Base-by-base conservation (phyloP, 2,888 invertebrate genomes). In the Hirtodrosophila duncani region DNA sequence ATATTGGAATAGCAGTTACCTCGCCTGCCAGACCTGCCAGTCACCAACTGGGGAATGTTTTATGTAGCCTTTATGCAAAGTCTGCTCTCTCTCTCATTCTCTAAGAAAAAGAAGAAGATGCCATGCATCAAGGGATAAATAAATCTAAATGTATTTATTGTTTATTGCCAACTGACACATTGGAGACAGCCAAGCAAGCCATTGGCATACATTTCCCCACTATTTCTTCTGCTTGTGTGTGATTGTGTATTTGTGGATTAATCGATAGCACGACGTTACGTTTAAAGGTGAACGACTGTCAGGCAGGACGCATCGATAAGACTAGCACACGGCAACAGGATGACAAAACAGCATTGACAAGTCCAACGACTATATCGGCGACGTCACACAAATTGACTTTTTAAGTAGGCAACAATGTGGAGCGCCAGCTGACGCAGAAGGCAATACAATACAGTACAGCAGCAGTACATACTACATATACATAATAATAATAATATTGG, bases 181-280 rank as follows among this genome's bases (percentile, higher is more conserved):
- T 17, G 31, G 3, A 29, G 18, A 26, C 30, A 38, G 7, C 23
- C 36, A 27, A 14, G 18, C 30, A 43, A 31, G 46, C 24, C 63
- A 69, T 55, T 75, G 68, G 49, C 66, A 50, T 51, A 70, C 20
- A 27, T 26, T 36, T 21, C 33, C 36, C 6, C 45, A 36, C 37
- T 43, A 9, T 36, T 7, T 29, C 3, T 30, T 4, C 11, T 20
- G 14, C 39, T 13, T 45, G 42, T 29, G 27, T 49, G 37, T 38
- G 23, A 24, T 5, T 45, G 38, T 50, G 50, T 16, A 20, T 55
- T 37, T 44, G 41, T 37, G 51, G 24, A 57, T 64, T 80, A 83
- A 83, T 84, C 83, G 74, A 83, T 83, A 77, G 63, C 83, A 84
- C n/a, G n/a, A n/a, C 83, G 83, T 83, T 83, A 82, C 67, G 72